Evolutionary conservation across 1,140 invertebrate species (phyloP), one percentile per base, ranked within the genome.

Genomic region (Lethocerus indicus): DNA sequence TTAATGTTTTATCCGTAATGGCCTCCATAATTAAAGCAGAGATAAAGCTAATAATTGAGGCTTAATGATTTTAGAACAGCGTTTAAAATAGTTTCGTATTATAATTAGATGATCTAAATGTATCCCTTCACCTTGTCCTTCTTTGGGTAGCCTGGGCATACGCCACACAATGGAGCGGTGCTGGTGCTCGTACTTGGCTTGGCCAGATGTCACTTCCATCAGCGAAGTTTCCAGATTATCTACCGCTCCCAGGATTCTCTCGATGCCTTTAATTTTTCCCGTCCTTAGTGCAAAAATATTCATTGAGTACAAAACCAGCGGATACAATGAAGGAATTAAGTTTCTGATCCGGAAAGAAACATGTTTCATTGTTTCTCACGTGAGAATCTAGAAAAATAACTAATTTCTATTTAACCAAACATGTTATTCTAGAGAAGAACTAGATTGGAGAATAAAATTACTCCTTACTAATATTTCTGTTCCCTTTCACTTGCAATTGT

Each of bases 121-220:
- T n/a, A n/a, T n/a, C n/a, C n/a, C n/a, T 3, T 62, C 67, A 92
- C 91, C 91, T 78, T 97, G 90, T 42, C 92, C 91, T 68, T 95
- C 89, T 67, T 96, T 96, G 29, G 94, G 93, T 54, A 98, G 72
- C 51, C 90, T 72, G 12, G 89, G 80, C 74, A 98, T 96, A 57
- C 96, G 76, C 96, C 96, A 99, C 2, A 98, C 94, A 51, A 99
- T 91, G 47, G 93, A 79, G 42, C 85, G 75, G 68, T 96, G 93
- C 57, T 98, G 88, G 70, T 98, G 92, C 67, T 99, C 96, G 65
- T 99, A 99, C 69, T 99, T 98, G 13, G 96, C 96, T 63, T 91
- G 86, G 0, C 96, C 95, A 1, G 90, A 94, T 9, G 93, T 94
- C 0, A 94, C 91, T 67, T 98, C 95, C 65, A 99, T 95, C 2